Conservation (phyloP, 1,140 invertebrate genomes). For the Zaprionus ghesquierei region DNA sequence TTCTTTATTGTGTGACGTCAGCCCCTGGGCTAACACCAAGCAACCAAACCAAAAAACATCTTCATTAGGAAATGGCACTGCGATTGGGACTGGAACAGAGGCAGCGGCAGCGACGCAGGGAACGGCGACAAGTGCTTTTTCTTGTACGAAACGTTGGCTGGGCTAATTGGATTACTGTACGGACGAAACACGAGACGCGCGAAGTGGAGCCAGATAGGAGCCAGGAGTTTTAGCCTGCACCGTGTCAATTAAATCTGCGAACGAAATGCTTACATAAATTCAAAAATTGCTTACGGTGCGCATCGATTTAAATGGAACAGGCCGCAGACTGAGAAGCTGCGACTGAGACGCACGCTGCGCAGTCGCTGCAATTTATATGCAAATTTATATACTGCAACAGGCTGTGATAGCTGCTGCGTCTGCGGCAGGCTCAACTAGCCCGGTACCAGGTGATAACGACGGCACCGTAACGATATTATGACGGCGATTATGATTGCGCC, state of each 20-base stretch:
- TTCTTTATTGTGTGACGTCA: slow-evolving; percentile 62
- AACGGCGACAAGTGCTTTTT: slow-evolving; percentile 74
- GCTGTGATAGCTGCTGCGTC: slow-evolving; percentile 3
- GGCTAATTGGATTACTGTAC: slow-evolving; percentile 73
- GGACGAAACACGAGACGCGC: neutral
- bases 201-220: neutral
- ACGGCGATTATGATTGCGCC: slow-evolving; percentile 76
- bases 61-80: slow-evolving; percentile 66
- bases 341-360: slow-evolving; percentile 32
- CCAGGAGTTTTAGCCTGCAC: slow-evolving; percentile 35
- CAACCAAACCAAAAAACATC: slow-evolving; percentile 71
- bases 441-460: slow-evolving; percentile 69
- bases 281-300: slow-evolving; percentile 77
- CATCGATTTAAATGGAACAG: slow-evolving; percentile 76
- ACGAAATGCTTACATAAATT: slow-evolving; percentile 80
- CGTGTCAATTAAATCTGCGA: slow-evolving; percentile 77
- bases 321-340: neutral
- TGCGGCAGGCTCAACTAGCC: slow-evolving; percentile 5
- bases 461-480: slow-evolving; percentile 67
- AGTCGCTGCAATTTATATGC: slow-evolving; percentile 69
- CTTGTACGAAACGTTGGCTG: slow-evolving; percentile 74
- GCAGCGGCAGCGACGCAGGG: neutral
- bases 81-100: neutral
- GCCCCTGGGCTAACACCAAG: slow-evolving; percentile 35
- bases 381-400: slow-evolving; percentile 66